Percentiles rank a stretch among this genome's conserved stretches.
These are phyloP conservation scores for Micrastur ruficollis DNA, from an alignment of 2,797 vertebrate species.

Conservation along the genomic window DNA sequence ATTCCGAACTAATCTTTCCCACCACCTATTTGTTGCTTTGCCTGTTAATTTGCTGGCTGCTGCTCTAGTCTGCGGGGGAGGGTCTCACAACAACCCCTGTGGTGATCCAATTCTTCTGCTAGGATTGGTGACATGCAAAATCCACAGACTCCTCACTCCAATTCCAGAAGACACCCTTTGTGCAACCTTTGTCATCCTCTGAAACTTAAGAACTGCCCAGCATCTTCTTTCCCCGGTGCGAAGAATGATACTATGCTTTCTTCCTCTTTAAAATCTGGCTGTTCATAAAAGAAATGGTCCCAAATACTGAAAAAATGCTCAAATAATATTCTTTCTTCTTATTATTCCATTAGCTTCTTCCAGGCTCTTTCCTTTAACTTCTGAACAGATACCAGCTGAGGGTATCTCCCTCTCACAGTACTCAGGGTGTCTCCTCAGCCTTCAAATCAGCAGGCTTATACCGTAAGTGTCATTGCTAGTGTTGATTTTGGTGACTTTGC, in stretches of 20 bases:
- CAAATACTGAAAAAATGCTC: background rate
- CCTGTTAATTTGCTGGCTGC: background rate
- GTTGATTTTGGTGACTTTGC: background rate
- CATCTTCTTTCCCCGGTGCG: background rate
- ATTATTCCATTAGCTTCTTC: background rate
- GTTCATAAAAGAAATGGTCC: background rate
- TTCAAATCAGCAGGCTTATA: background rate
- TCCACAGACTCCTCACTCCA: background rate
- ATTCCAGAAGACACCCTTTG: background rate
- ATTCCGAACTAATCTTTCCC: background rate
- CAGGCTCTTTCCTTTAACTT: background rate
- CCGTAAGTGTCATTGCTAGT: background rate
- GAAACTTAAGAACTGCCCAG: background rate
- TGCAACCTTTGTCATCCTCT: background rate
- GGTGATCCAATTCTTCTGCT: background rate
- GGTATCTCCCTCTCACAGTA: background rate
- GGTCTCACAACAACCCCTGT: background rate
- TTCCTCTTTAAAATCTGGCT: background rate
- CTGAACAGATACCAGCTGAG: background rate
- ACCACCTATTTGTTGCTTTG: background rate
- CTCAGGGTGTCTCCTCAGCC: background rate
- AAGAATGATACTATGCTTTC: background rate
- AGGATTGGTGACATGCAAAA: background rate
- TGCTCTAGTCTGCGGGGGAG: background rate
- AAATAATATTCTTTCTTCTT: background rate